Percentiles rank a stretch among this genome's conserved stretches.
Evolutionary conservation across 1,140 invertebrate species (phyloP).

Genomic region (Bactericera cockerelli): DNA sequence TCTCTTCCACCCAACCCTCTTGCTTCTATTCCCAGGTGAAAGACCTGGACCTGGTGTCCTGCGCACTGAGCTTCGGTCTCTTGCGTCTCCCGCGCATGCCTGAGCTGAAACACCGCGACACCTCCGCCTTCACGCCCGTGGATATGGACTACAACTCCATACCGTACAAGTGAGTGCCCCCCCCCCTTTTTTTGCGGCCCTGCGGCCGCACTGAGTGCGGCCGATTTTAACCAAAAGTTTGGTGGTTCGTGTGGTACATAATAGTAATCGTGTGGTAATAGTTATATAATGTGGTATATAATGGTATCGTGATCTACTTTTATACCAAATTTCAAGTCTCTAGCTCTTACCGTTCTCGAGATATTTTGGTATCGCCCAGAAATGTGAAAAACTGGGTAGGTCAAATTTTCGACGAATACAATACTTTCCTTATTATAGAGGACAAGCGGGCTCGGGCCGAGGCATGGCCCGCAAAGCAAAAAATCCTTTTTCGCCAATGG

Average conservation of each 20-base stretch:
- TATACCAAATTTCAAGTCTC: neutral
- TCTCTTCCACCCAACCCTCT: no score
- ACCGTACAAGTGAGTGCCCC: constrained; percentile 48
- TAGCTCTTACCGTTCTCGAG: no score
- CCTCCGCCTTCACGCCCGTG: constrained; percentile 45
- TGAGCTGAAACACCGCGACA: constrained; percentile 60
- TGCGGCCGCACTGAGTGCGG: neutral
- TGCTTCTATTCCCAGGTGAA: no score
- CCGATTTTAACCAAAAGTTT: no score
- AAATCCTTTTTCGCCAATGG: no score
- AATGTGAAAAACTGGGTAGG: no score
- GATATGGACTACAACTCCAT: constrained; percentile 60
- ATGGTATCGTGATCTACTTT: neutral
- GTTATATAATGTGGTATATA: neutral
- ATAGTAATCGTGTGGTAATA: neutral
- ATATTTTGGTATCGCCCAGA: no score
- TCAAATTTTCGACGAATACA: no score
- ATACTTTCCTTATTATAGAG: no score
- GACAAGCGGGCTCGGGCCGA: no score
- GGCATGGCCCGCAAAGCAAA: no score
- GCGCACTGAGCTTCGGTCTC: constrained; percentile 78
- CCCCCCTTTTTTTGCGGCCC: constrained; percentile 20
- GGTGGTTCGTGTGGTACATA: no score
- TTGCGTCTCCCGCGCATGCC: constrained; percentile 87
- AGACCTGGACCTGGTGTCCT: constrained; percentile 71